Percentiles rank a stretch among this genome's conserved stretches.
These are phyloP conservation scores for Prunella strophiata DNA, from an alignment of 2,797 vertebrate species.

Conservation along the genomic window DNA sequence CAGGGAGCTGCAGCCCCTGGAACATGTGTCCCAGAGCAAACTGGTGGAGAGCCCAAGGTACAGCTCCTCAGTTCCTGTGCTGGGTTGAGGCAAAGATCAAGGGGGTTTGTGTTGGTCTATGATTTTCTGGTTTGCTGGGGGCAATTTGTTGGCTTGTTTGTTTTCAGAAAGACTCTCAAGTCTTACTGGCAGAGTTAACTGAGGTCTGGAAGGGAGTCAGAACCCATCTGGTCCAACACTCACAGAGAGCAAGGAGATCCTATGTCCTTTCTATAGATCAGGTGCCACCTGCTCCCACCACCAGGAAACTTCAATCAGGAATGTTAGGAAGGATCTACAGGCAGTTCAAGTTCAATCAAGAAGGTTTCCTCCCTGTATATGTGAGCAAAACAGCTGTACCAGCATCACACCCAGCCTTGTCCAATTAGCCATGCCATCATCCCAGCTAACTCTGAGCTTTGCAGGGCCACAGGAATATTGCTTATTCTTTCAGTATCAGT, in stretches of 20 bases:
- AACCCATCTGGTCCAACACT: background rate
- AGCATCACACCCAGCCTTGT: background rate
- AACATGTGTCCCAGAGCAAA: background rate
- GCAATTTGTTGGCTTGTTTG: background rate
- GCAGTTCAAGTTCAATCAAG: background rate
- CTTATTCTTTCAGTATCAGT: background rate
- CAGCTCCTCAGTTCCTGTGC: background rate
- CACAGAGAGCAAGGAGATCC: background rate
- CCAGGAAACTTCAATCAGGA: background rate
- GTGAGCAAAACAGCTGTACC: background rate
- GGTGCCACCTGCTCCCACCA: background rate
- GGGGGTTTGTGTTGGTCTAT: background rate
- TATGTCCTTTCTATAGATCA: background rate
- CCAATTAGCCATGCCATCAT: background rate
- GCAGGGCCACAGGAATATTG: background rate
- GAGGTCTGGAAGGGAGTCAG: background rate
- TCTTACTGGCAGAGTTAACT: background rate
- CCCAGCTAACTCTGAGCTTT: background rate
- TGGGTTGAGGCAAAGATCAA: background rate
- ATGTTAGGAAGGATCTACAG: background rate
- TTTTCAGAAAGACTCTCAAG: background rate
- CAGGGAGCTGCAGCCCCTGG: background rate
- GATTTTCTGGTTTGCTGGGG: background rate
- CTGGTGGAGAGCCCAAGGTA: background rate
- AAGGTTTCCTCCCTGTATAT: background rate